Conservation (phyloP, 2,888 invertebrate genomes). For the Vesta saturnalis region DNA sequence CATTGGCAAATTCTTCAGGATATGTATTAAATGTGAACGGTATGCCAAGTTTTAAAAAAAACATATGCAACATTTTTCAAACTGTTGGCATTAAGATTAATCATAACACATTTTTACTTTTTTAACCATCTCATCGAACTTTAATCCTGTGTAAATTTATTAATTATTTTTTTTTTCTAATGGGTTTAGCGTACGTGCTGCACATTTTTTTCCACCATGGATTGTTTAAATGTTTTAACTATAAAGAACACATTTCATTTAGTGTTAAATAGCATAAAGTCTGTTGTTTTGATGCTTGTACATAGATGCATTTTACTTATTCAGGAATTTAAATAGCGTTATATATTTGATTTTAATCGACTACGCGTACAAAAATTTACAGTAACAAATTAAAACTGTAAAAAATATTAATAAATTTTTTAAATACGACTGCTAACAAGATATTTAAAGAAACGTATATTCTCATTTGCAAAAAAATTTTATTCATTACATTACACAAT, state of each 20-base stretch:
- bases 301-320: not conserved
- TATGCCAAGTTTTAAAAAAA: not conserved
- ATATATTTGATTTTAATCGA: no score
- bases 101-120: not conserved
- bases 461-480: not conserved
- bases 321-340: no score
- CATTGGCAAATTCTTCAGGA: not conserved
- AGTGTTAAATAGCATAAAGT: not conserved
- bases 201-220: slow-evolving; percentile 1
- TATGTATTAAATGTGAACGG: not conserved
- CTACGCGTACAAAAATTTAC: not conserved
- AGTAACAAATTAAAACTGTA: not conserved
- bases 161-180: not conserved
- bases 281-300: not conserved
- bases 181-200: not conserved
- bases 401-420: slow-evolving; percentile 7
- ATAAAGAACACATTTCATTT: not conserved
- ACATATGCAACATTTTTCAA: not conserved
- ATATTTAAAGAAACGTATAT: slow-evolving; percentile 5
- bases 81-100: slow-evolving; percentile 1
- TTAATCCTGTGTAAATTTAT: not conserved
- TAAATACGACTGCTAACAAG: slow-evolving; percentile 1
- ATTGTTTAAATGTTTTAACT: no score
- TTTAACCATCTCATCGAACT: not conserved
- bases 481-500: not conserved